phyloP scores from a whole-genome alignment of 1,140 invertebrate genomes.

The Halesus radiatus region DNA sequence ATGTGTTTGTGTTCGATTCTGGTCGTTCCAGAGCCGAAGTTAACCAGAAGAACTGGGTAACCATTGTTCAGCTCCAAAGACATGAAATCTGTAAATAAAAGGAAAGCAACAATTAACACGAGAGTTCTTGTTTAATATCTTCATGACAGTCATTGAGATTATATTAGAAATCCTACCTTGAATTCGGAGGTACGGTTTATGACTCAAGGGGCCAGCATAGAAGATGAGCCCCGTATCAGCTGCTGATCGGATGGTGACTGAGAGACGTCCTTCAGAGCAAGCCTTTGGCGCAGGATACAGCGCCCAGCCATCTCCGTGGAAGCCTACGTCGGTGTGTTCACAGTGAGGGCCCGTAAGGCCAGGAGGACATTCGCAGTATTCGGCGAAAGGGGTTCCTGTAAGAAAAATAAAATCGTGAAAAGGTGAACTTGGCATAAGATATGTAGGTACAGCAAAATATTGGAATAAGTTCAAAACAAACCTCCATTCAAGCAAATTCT shows the following conservation, averaged over 20 bases:
- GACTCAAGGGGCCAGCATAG: constrained; percentile 89
- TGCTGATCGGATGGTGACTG: constrained; percentile 83
- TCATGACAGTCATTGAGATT: no score
- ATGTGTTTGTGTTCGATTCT: constrained; percentile 81
- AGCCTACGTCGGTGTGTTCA: constrained; percentile 89
- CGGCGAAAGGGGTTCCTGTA: constrained; percentile 72
- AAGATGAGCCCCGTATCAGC: constrained; percentile 86
- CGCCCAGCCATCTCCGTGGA: constrained; percentile 89
- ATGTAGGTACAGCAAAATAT: background rate
- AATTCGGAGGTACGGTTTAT: constrained; percentile 73
- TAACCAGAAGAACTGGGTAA: constrained; percentile 85
- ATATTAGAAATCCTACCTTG: constrained; percentile 65
- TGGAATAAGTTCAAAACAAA: constrained; percentile 42
- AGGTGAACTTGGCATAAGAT: no score
- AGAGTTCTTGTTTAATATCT: no score
- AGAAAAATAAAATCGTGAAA: constrained; percentile 13
- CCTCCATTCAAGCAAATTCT: constrained; percentile 81
- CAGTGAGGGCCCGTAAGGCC: constrained; percentile 90
- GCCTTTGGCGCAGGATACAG: constrained; percentile 87
- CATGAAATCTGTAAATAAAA: constrained; percentile 84
- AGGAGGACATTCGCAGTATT: constrained; percentile 76
- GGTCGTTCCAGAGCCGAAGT: constrained; percentile 90
- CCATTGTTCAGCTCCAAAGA: constrained; percentile 90
- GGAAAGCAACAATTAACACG: no score
- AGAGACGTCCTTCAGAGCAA: constrained; percentile 83